Evolutionary conservation across 2,888 invertebrate species (phyloP), one percentile per base, ranked within the genome.

Genomic region (Cheilosia urbana): DNA sequence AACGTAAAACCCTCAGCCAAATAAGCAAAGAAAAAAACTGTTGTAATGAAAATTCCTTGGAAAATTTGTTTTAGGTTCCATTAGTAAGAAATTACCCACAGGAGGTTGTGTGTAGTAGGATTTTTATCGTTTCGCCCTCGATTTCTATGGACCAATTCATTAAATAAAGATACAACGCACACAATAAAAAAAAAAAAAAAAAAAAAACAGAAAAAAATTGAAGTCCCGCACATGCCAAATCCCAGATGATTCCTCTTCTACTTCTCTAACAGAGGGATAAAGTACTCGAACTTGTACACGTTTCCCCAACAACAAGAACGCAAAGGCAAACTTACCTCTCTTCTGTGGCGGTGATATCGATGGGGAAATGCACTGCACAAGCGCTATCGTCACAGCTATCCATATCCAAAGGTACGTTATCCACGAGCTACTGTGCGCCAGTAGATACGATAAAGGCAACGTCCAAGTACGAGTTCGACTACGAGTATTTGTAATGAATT

Each of bases 301-400:
- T 30, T 30, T 30, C 30, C 49, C 51, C 60, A 47, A 45, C 45
- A 45, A 45, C 60, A 47, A 45, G 17, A 45, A 45, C 45, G 17
- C 4, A 7, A 71, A 6, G 6, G 40, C 40, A 53, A 53, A 68
- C 89, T 90, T 89, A 92, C 92, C 92, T 92, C 92, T 87, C 89
- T 92, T 92, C 85, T 92, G 92, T 87, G 91, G 91, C 84, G 91
- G 89, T 88, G 91, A 91, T 89, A 92, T 89, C 75, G 92, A 91
- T 77, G 92, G 91, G 81, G 91, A 91, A 88, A 91, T 90, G 87
- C 91, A 89, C 82, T 91, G 90, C 84, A 92, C 90, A 89, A 91
- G 89, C 89, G 89, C 89, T 88, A 89, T 88, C 75, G 89, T 89
- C 69, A 89, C 88, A 84, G 89, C 89, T 88, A 89, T 87, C 87